Conservation (phyloP, 2,888 invertebrate species). For the Byasa hedistus region DNA sequence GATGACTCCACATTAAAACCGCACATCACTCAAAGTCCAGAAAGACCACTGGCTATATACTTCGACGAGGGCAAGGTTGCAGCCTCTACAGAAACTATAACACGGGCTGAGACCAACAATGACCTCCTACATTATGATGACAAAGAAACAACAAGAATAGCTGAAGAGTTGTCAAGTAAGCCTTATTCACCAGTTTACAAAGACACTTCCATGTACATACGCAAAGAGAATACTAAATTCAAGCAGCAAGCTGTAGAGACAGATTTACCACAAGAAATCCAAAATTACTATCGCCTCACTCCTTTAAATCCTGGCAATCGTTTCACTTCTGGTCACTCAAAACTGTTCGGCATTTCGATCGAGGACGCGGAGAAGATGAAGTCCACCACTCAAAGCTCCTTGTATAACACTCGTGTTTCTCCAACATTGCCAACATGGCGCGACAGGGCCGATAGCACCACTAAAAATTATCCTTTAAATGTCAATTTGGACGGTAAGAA, state of each 20-base stretch:
- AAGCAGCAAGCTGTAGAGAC: slow-evolving; percentile 39
- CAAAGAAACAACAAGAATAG: slow-evolving; percentile 45
- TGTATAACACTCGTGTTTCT: slow-evolving; percentile 79
- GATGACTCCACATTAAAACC: slow-evolving; percentile 67
- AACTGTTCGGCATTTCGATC: slow-evolving; percentile 81
- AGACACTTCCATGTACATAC: slow-evolving; percentile 36
- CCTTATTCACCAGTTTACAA: slow-evolving; percentile 40
- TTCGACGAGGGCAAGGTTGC: slow-evolving; percentile 56
- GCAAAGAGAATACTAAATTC: slow-evolving; percentile 31
- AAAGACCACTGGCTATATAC: slow-evolving; percentile 67
- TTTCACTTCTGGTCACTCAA: slow-evolving; percentile 83
- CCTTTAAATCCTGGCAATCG: slow-evolving; percentile 45
- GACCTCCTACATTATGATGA: slow-evolving; percentile 53
- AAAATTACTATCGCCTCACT: slow-evolving; percentile 47
- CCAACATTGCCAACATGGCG: slow-evolving; percentile 82
- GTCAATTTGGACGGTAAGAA: slow-evolving; percentile 68
- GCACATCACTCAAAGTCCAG: slow-evolving; percentile 72
- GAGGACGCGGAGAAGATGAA: slow-evolving; percentile 80
- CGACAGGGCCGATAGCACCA: slow-evolving; percentile 63
- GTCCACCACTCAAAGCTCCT: slow-evolving; percentile 72
- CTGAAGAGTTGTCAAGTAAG: slow-evolving; percentile 39
- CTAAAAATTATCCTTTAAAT: slow-evolving; percentile 68
- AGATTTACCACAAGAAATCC: slow-evolving; percentile 45
- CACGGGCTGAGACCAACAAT: slow-evolving; percentile 57
- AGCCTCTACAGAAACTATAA: slow-evolving; percentile 46